Evolutionary conservation across 2,797 vertebrate species (phyloP).

Genomic region (Sylvia borin): DNA sequence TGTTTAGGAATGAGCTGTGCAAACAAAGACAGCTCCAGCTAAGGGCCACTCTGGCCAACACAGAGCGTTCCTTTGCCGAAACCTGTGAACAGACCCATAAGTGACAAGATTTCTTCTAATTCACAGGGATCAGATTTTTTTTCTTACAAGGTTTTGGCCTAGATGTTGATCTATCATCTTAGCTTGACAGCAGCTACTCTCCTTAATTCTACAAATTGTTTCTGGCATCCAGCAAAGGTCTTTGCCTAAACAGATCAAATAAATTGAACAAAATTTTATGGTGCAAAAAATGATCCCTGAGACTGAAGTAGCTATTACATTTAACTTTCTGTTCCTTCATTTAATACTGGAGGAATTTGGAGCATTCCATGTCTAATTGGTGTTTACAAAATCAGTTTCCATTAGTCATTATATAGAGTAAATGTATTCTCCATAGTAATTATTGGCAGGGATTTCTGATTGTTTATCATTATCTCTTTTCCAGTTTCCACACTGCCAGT

Average conservation of each 20-base stretch:
- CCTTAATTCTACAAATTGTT: background rate
- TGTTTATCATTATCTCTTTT: background rate
- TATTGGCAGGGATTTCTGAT: background rate
- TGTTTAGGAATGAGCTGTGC: background rate
- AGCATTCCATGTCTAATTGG: background rate
- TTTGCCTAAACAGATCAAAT: background rate
- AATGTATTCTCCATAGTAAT: background rate
- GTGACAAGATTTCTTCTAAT: background rate
- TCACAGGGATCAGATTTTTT: rapidly evolving
- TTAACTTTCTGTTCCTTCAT: background rate
- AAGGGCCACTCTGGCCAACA: background rate
- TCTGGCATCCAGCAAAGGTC: background rate
- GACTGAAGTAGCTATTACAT: background rate
- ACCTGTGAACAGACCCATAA: background rate
- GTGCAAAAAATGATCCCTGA: background rate
- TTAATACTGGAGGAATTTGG: background rate
- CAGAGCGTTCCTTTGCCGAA: background rate
- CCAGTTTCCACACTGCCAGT: constrained; percentile 64
- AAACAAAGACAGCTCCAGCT: background rate
- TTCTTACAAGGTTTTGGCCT: background rate
- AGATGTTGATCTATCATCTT: background rate
- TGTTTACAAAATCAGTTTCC: background rate
- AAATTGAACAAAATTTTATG: background rate
- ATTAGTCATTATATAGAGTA: background rate
- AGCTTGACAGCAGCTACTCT: background rate